Conservation (phyloP, 2,113 vertebrate species). For the Cepphus grylle region DNA sequence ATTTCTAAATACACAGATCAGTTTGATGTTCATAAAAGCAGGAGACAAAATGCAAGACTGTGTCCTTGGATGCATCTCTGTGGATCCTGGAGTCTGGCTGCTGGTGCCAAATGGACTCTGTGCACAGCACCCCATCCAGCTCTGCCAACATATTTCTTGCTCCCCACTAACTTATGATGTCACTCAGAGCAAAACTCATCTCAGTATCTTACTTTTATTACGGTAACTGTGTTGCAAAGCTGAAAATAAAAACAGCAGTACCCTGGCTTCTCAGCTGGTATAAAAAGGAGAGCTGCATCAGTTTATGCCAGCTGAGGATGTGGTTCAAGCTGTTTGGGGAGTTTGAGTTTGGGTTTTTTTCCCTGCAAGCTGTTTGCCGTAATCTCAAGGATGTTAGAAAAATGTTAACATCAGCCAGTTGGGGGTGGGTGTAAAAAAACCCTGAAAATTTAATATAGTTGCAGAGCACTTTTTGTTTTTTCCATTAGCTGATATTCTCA, state of each 20-base stretch:
- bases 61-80: background rate
- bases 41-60: background rate
- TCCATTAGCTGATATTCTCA: constrained; percentile 56
- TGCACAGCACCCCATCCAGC: background rate
- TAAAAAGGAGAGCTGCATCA: background rate
- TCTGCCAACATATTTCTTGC: background rate
- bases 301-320: background rate
- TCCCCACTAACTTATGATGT: constrained; percentile 8
- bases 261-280: background rate
- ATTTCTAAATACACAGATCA: background rate
- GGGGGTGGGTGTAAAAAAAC: constrained; percentile 22
- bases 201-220: constrained; percentile 8
- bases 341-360: background rate
- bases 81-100: background rate
- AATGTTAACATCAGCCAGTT: constrained; percentile 33
- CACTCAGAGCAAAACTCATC: constrained; percentile 14
- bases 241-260: constrained; percentile 19
- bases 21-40: background rate
- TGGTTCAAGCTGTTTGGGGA: background rate
- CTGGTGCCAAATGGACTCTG: background rate
- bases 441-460: constrained; percentile 46
- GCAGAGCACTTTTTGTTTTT: constrained; percentile 43
- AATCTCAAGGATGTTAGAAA: constrained; percentile 13
- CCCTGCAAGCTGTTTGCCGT: background rate
- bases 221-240: background rate